phyloP scores from a whole-genome alignment of 64 coral and sea anemone species.

The Trachythela sp. region DNA sequence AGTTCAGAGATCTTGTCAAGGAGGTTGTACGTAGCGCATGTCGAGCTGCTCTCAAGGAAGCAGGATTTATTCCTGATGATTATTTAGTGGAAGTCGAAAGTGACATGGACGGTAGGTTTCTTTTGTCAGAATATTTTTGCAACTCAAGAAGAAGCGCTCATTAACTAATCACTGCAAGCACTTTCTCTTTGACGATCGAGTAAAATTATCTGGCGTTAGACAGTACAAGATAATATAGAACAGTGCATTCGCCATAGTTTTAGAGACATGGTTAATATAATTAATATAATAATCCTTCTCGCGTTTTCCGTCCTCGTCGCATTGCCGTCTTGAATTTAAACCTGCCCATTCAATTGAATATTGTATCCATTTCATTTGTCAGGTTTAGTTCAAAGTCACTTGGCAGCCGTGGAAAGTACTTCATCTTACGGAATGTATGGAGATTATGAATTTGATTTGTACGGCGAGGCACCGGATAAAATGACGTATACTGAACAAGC shows the following conservation, averaged over 20 bases:
- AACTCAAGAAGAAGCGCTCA: too few species aligned
- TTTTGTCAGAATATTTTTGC: too few species aligned
- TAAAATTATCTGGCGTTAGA: too few species aligned
- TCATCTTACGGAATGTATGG: constrained; percentile 83
- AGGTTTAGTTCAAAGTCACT: constrained; percentile 12
- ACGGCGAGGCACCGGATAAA: constrained; percentile 96
- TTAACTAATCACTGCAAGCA: not conserved
- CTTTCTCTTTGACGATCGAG: too few species aligned
- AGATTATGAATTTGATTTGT: constrained; percentile 95
- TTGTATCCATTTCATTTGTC: not conserved
- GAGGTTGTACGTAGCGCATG: constrained; percentile 98
- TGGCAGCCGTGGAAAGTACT: not conserved
- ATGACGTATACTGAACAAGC: constrained; percentile 99
- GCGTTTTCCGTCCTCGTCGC: too few species aligned
- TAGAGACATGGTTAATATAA: not conserved
- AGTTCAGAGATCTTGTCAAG: constrained; percentile 96
- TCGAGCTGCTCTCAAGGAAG: constrained; percentile 86
- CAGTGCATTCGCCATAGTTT: not conserved
- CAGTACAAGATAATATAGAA: too few species aligned
- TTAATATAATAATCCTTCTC: too few species aligned
- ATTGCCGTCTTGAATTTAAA: too few species aligned
- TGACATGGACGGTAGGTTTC: constrained; percentile 69
- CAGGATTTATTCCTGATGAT: constrained; percentile 97
- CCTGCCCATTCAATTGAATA: too few species aligned
- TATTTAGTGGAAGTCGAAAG: constrained; percentile 98